These are phyloP conservation scores for Metellina segmentata DNA, from an alignment of 2,888 invertebrate species.

Conservation along the genomic window DNA sequence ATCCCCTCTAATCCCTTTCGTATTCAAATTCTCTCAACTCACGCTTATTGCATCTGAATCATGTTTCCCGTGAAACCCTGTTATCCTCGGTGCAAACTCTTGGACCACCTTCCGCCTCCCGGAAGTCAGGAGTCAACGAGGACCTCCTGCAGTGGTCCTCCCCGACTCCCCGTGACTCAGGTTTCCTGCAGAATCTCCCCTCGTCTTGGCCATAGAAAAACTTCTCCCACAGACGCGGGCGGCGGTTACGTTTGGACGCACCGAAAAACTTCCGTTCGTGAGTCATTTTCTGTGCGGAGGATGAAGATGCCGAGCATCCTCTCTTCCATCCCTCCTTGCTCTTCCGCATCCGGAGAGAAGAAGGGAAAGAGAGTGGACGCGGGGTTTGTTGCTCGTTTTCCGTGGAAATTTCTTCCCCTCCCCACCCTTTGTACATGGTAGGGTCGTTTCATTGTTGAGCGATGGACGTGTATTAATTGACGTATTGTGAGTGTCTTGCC, in stretches of 20 bases:
- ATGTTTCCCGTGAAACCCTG: conserved; percentile 41
- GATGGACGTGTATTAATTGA: conserved; percentile 18
- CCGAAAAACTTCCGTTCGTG: conserved; percentile 73
- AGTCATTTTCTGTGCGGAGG: conserved; percentile 44
- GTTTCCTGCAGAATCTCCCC: conserved; percentile 54
- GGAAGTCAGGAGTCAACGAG: conserved; percentile 73
- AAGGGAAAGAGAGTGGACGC: conserved; percentile 21
- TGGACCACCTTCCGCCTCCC: conserved; percentile 38
- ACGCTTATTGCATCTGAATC: conserved; percentile 59
- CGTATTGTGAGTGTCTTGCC: neutral
- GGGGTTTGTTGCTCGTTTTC: conserved; percentile 29
- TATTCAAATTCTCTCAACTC: conserved; percentile 37
- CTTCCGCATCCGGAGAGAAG: conserved; percentile 62
- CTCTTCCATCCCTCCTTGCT: conserved; percentile 28
- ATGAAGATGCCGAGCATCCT: conserved; percentile 34
- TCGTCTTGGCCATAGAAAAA: conserved; percentile 31
- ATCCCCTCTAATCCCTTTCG: neutral
- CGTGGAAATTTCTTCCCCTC: neutral
- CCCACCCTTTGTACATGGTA: neutral
- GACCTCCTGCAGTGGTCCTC: conserved; percentile 15
- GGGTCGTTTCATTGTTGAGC: conserved; percentile 46
- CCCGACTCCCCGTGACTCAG: conserved; percentile 39
- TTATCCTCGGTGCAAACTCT: conserved; percentile 20
- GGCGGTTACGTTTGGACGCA: conserved; percentile 55
- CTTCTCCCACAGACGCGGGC: conserved; percentile 22